Conservation (phyloP, 1,140 invertebrate genomes). For the Drosophila pseudoobscura region DNA sequence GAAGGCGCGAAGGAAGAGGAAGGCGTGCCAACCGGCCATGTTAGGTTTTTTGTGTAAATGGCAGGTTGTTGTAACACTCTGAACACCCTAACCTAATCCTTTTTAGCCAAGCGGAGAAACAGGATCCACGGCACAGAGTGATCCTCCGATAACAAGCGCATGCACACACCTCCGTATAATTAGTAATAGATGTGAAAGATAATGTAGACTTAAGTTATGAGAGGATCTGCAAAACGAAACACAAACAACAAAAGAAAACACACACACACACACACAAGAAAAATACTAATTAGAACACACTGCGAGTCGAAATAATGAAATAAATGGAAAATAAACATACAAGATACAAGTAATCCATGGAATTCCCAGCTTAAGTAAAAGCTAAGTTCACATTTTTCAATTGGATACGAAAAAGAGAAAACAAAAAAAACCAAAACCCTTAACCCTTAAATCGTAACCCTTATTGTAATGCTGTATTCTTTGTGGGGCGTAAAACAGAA, state of each 20-base stretch:
- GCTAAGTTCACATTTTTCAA: conserved; percentile 62
- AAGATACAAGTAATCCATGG: conserved; percentile 60
- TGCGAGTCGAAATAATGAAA: conserved; percentile 47
- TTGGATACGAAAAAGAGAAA: conserved; percentile 40
- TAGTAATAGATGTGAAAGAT: conserved; percentile 77
- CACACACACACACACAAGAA: conserved; percentile 47
- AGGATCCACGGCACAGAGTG: conserved; percentile 14
- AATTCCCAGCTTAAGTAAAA: conserved; percentile 66
- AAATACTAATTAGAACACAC: conserved; percentile 33
- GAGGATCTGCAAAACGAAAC: conserved; percentile 46
- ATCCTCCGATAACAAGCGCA: conserved; percentile 26
- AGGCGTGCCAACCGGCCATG: conserved; percentile 36
- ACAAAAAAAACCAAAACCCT: no score
- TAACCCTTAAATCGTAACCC: not conserved
- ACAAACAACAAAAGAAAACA: conserved; percentile 42
- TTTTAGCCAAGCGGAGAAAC: conserved; percentile 37
- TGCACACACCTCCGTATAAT: conserved; percentile 60
- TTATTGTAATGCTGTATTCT: conserved; percentile 57
- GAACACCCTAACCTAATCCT: no score
- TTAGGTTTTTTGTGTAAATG: conserved; percentile 55
- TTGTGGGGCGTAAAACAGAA: conserved; percentile 67
- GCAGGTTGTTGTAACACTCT: conserved; percentile 40
- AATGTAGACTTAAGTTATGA: conserved; percentile 71
- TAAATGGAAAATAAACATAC: conserved; percentile 19
- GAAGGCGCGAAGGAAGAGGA: conserved; percentile 18